Percentiles rank a stretch among this genome's conserved stretches.
Evolutionary conservation across 2,113 vertebrate species (phyloP).

Genomic region (Prochilodus magdalenae): DNA sequence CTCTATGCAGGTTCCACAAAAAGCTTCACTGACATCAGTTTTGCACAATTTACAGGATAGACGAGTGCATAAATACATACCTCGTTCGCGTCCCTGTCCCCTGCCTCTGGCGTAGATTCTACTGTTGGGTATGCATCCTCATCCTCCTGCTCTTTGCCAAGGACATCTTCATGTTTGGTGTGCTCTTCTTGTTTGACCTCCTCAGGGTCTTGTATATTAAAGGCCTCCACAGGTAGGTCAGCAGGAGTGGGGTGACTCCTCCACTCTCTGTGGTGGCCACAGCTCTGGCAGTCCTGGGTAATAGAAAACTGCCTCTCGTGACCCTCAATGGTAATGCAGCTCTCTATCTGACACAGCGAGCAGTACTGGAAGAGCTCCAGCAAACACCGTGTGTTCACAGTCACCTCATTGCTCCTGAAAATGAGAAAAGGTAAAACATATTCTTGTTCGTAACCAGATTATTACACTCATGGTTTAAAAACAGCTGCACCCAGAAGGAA

Average conservation of each 20-base stretch:
- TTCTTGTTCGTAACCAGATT: too few relatives aligned
- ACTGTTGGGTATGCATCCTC: not conserved
- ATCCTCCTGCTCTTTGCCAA: too few relatives aligned
- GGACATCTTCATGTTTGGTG: not conserved
- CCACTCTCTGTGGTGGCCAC: constrained; percentile 22
- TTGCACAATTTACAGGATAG: too few relatives aligned
- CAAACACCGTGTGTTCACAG: constrained; percentile 28
- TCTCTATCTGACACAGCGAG: constrained; percentile 23
- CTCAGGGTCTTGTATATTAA: not conserved
- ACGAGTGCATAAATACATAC: not conserved
- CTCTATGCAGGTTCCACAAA: too few relatives aligned
- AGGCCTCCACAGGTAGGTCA: not conserved
- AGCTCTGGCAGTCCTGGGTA: constrained; percentile 32
- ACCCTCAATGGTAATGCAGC: constrained; percentile 31
- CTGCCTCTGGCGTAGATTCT: not conserved
- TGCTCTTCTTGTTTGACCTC: too few relatives aligned
- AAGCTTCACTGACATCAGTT: too few relatives aligned
- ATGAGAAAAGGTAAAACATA: not conserved
- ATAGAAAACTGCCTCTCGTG: constrained; percentile 21
- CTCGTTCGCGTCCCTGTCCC: not conserved
- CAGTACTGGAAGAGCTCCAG: constrained; percentile 42
- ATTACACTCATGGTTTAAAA: too few relatives aligned
- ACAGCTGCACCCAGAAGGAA: too few relatives aligned
- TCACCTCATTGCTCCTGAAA: constrained; percentile 9
- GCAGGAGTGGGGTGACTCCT: constrained; percentile 4